These are phyloP conservation scores for Ifrita kowaldi DNA, from an alignment of 2,113 vertebrate genomes.

Conservation along the genomic window DNA sequence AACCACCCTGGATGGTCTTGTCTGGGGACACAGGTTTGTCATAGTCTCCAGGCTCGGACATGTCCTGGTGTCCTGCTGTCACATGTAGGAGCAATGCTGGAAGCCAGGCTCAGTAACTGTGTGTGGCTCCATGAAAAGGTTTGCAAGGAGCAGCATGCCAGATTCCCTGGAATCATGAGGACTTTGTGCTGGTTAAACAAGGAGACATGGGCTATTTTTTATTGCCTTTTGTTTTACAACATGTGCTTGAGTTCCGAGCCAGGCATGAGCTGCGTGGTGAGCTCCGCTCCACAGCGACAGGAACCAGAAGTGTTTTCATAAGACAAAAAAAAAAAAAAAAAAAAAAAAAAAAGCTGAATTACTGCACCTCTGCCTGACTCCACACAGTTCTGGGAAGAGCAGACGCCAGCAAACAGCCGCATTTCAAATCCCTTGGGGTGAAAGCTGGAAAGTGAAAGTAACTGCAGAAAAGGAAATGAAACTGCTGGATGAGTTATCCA, in stretches of 20 bases:
- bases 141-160: background rate
- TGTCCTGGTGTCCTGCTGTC: background rate
- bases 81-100: background rate
- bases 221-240: background rate
- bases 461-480: background rate
- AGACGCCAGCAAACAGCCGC: background rate
- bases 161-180: background rate
- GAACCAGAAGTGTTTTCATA: background rate
- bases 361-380: background rate
- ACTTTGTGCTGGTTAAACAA: background rate
- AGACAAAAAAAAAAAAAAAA: no score
- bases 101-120: background rate
- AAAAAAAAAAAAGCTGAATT: background rate
- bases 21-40: background rate
- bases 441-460: background rate
- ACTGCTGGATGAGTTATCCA: background rate
- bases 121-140: background rate
- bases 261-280: rapidly evolving
- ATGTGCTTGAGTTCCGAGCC: background rate
- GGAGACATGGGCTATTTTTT: background rate
- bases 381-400: background rate
- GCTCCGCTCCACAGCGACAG: background rate
- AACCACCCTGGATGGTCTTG: background rate
- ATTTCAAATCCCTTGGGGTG: rapidly evolving
- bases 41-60: background rate